Base-by-base conservation (phyloP, 2,113 vertebrate genomes). In the Ascaphus truei region DNA sequence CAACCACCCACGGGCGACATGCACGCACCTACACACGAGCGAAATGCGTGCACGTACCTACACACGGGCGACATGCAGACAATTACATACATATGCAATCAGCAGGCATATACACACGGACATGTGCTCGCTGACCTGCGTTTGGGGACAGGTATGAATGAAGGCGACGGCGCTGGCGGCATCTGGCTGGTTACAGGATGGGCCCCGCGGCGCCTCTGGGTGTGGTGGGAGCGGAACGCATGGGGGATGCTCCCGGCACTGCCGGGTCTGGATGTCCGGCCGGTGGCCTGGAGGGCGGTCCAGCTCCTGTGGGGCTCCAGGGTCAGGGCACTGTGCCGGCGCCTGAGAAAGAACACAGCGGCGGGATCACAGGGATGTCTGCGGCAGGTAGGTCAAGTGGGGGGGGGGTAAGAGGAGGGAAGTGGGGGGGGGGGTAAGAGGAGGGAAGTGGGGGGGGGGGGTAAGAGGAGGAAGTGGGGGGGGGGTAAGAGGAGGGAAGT, bases 101-200 rank as follows among this genome's bases (percentile, higher is more conserved):
- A 15, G 3, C 9, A 6, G 47, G 23, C 20, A 9, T 51, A 9
- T 23, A 52, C 23, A 27, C 26, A 2, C 4, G 22, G n/a, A n/a
- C n/a, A n/a, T n/a, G 3, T 30, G 25, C n/a, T 5, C 33, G 11
- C 51, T 67, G 27, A 67, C 64, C 64, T 68, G 63, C 56, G 63
- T 31, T 56, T 66, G 20, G 53, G 52, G 64, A 58, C 39, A 10
- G 64, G 48, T 18, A 65, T 41, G 51, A 65, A 27, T 7, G 27
- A 34, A 15, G 52, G 48, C 6, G 50, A 27, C 18, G 41, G 39
- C 6, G 18, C 18, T 2, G 27, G 18, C 2, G n/a, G 64, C 16
- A 7, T 47, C 12, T 33, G 16, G 29, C 41, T 68, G 13, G 26
- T 48, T 5, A 53, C 50, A 55, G 48, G 37, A 3, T 57, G 25